phyloP scores from a whole-genome alignment of 2,113 vertebrate genomes.

The Sylvia atricapilla region DNA sequence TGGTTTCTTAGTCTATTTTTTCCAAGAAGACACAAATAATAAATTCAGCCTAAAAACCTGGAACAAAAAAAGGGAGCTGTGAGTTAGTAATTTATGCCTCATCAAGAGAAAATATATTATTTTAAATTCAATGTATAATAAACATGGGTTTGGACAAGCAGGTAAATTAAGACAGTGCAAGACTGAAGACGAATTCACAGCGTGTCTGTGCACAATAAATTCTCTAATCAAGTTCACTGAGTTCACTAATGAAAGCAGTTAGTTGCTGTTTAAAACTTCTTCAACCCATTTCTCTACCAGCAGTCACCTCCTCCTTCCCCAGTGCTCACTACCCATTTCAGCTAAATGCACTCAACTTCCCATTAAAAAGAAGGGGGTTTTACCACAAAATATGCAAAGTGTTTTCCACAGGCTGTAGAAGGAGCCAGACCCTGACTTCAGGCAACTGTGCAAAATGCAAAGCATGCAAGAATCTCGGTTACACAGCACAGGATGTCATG shows the following conservation, averaged over 20 bases:
- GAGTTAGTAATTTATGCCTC: background rate
- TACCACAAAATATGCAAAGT: constrained; percentile 68
- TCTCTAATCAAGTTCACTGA: background rate
- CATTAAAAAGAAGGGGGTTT: background rate
- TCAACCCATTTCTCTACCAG: constrained; percentile 1
- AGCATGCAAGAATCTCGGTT: constrained; percentile 14
- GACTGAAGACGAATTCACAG: background rate
- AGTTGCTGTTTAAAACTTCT: background rate
- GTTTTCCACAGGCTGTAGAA: constrained; percentile 66
- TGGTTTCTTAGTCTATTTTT: constrained; percentile 55
- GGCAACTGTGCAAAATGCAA: constrained; percentile 58
- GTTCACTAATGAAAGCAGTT: background rate
- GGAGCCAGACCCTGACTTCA: constrained; percentile 42
- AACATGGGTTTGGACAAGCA: background rate
- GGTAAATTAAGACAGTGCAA: background rate
- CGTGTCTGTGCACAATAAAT: background rate
- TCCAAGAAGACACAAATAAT: constrained; percentile 61
- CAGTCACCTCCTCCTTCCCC: background rate
- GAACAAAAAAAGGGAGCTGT: constrained; percentile 26
- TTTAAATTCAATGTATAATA: background rate
- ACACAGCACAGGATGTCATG: background rate
- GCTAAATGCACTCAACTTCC: constrained; percentile 12
- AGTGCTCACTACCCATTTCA: constrained; percentile 22
- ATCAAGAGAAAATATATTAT: background rate
- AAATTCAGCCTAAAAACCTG: constrained; percentile 53